Conservation (phyloP, 2,888 invertebrate species). For the Ptychoptera albimana region DNA sequence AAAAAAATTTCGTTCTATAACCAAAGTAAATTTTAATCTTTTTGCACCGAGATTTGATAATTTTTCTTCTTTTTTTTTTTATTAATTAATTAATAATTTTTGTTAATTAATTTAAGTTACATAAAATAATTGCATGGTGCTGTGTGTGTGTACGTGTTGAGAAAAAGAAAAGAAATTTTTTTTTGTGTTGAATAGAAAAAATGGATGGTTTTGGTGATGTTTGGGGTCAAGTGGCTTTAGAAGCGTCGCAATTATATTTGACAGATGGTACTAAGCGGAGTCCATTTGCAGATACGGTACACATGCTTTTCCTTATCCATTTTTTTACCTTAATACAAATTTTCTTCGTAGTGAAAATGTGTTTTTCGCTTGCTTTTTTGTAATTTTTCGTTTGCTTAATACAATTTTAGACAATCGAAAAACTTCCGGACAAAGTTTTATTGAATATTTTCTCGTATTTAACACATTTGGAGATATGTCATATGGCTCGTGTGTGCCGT, state of each 20-base stretch:
- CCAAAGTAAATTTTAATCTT: no score
- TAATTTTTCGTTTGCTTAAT: slow-evolving; percentile 8
- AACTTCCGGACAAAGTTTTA: slow-evolving; percentile 92
- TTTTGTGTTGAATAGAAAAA: slow-evolving; percentile 13
- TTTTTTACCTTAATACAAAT: background rate
- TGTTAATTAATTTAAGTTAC: background rate
- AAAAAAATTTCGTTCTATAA: no score
- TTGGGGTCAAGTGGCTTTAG: slow-evolving; percentile 78
- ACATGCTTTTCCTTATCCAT: background rate
- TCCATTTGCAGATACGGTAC: slow-evolving; percentile 73
- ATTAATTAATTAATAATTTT: background rate
- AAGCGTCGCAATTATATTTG: slow-evolving; percentile 72
- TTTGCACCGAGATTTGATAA: no score
- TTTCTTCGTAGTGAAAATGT: background rate
- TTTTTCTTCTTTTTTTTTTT: no score
- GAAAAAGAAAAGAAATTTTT: slow-evolving; percentile 6
- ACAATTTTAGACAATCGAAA: slow-evolving; percentile 73
- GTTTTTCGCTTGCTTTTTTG: background rate
- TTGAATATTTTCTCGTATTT: slow-evolving; percentile 89
- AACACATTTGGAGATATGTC: slow-evolving; percentile 84
- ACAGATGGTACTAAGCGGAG: slow-evolving; percentile 66
- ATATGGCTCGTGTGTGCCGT: slow-evolving; percentile 85
- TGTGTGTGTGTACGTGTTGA: background rate
- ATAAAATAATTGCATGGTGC: background rate
- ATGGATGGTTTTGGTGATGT: slow-evolving; percentile 65